Percentiles rank a stretch among this genome's conserved stretches.
These are phyloP conservation scores for Zootermopsis nevadensis DNA, from an alignment of 2,888 invertebrate species.

Conservation along the genomic window DNA sequence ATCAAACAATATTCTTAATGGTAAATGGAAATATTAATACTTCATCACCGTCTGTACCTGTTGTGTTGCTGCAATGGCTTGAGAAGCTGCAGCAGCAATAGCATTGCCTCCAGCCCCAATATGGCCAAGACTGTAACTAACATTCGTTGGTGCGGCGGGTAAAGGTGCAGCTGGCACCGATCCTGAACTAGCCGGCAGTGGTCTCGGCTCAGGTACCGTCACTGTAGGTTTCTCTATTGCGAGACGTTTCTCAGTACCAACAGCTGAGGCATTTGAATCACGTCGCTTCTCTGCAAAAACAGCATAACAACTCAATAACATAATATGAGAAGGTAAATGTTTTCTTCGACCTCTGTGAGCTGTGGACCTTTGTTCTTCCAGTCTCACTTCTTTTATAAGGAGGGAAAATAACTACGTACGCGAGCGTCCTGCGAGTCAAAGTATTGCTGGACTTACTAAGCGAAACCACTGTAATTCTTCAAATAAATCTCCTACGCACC, in stretches of 20 bases:
- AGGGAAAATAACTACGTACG: too few species aligned
- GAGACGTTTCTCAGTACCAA: constrained; percentile 66
- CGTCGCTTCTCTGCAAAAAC: constrained; percentile 74
- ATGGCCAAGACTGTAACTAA: constrained; percentile 80
- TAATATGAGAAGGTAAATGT: too few species aligned
- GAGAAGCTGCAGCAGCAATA: constrained; percentile 93
- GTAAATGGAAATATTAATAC: too few species aligned
- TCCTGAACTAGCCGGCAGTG: constrained; percentile 51
- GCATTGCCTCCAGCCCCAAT: constrained; percentile 88
- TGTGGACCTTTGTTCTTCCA: too few species aligned
- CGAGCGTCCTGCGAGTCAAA: too few species aligned
- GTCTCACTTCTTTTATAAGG: too few species aligned
- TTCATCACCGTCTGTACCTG: constrained; percentile 67
- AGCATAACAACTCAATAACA: not conserved
- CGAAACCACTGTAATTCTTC: too few species aligned
- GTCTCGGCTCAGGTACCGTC: constrained; percentile 54
- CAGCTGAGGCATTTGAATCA: constrained; percentile 72
- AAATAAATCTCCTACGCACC: too few species aligned
- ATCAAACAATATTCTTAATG: too few species aligned
- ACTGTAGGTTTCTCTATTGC: constrained; percentile 58
- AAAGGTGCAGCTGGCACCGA: constrained; percentile 49
- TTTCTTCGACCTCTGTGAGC: too few species aligned
- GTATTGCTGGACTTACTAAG: too few species aligned
- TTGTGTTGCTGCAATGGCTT: constrained; percentile 96
- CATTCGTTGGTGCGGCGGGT: constrained; percentile 60